A percentile compares a stretch with the other conserved stretches of the same genome.
Evolutionary conservation across 2,113 vertebrate genomes (phyloP).

Genomic region (Taxidea taxus): DNA sequence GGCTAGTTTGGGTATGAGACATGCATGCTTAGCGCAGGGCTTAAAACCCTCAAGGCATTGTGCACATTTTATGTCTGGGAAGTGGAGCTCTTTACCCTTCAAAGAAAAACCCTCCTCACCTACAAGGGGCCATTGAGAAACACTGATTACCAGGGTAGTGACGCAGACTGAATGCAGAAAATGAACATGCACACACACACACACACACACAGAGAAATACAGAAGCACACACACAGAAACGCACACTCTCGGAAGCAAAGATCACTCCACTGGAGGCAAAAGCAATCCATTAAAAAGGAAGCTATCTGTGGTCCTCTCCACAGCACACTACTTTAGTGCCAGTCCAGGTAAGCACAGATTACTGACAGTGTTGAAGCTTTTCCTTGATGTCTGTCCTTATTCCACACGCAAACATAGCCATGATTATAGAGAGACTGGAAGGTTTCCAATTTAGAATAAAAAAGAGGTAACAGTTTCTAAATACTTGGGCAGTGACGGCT

Average conservation of each 20-base stretch:
- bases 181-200: slow-evolving; percentile 50
- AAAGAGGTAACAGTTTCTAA: slow-evolving; percentile 27
- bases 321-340: not conserved
- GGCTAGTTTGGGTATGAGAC: slow-evolving; percentile 74
- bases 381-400: not conserved
- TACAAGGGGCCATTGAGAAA: slow-evolving; percentile 40
- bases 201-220: not conserved
- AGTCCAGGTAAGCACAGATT: not conserved
- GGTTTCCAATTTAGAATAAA: slow-evolving; percentile 41
- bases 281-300: not conserved
- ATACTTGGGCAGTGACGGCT: not conserved
- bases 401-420: not conserved
- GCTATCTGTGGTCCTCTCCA: not conserved
- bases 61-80: slow-evolving; percentile 50
- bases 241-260: not conserved
- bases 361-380: not conserved
- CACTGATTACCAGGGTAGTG: slow-evolving; percentile 50
- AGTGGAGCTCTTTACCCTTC: slow-evolving; percentile 37
- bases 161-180: slow-evolving; percentile 71
- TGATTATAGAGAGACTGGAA: not conserved
- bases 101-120: slow-evolving; percentile 64
- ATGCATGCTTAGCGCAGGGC: slow-evolving; percentile 53
- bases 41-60: slow-evolving; percentile 63
- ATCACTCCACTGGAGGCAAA: not conserved
- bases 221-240: not conserved